A percentile compares a stretch with the other conserved stretches of the same genome.
Conservation (phyloP, 2,888 invertebrate species). For the Coelopa pilipes region DNA sequence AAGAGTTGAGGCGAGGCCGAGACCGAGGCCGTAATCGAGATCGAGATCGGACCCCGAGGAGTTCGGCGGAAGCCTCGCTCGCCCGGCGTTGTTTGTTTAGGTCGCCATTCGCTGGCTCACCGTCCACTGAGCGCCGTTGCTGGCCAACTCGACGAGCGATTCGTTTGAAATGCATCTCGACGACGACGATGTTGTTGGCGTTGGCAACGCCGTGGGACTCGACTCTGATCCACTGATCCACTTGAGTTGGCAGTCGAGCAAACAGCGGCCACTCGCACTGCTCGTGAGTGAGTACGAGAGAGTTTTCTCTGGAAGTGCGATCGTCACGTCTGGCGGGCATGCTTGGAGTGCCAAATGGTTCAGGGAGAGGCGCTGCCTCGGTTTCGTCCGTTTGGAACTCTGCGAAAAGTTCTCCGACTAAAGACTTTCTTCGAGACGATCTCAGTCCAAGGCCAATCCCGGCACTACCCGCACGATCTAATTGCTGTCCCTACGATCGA, state of each 20-base stretch:
- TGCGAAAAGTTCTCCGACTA: neutral
- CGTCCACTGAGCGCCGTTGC: neutral
- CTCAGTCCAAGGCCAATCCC: no score
- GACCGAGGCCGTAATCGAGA: no score
- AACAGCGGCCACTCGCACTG: slow-evolving; percentile 12
- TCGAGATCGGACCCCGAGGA: neutral
- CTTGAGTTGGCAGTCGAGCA: slow-evolving; percentile 21
- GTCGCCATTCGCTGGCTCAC: neutral
- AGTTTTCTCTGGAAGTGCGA: slow-evolving; percentile 25
- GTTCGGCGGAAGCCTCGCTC: neutral
- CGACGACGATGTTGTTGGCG: neutral
- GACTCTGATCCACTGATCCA: slow-evolving; percentile 11
- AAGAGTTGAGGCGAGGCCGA: slow-evolving; percentile 2
- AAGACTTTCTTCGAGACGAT: no score
- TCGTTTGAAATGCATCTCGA: slow-evolving; percentile 15
- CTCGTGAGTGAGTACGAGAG: slow-evolving; percentile 17
- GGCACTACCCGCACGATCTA: no score
- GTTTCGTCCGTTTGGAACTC: neutral
- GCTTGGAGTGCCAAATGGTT: neutral
- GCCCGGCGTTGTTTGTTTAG: slow-evolving; percentile 18
- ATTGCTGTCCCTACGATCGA: no score
- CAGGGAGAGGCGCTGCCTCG: slow-evolving; percentile 3
- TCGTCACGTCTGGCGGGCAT: neutral
- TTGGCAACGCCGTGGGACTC: neutral
- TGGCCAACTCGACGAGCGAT: slow-evolving; percentile 21